Evolutionary conservation across 1,140 invertebrate genomes (phyloP), one percentile per base, ranked within the genome.

Genomic region (Drosophila quadrilineata): DNA sequence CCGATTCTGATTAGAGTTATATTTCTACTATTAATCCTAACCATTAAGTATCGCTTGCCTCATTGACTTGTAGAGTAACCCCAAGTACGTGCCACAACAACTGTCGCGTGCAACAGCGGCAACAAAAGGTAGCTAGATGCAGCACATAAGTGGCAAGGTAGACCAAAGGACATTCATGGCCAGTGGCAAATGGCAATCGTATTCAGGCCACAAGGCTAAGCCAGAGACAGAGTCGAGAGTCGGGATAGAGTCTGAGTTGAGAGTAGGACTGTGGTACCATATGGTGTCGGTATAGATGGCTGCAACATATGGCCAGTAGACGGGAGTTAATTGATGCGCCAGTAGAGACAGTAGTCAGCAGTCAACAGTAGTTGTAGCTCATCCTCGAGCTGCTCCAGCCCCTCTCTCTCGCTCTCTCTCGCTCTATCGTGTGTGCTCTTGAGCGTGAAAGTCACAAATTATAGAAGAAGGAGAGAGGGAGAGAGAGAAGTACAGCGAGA

Each of bases 381-480:
- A 73, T 77, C 74, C 75, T 54, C 57, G 29, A 16, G 10, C 35
- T 31, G 14, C 19, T 8, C 16, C 52, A n/a, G n/a, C n/a, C n/a
- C 21, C 57, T 26, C 22, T 35, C 9, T 43, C 19, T 17, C 21
- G 5, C 6, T 24, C 40, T 24, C 26, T 24, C 22, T 22, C 16
- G 4, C 12, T 58, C 10, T 16, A 6, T n/a, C 1, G 35, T 16
- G 72, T 82, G 80, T 87, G 79, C 80, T 57, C 49, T 70, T 75
- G 84, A 88, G 82, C 87, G 82, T 88, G 82, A 88, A 88, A 88
- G 87, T 88, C 87, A 88, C 82, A 88, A 87, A 88, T 88, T 88
- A 88, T 73, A 87, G 67, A 73, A 79, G 66, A 72, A 67, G 71
- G n/a, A n/a, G n/a, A n/a, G n/a, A n/a, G n/a, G n/a, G n/a, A n/a